phyloP scores from a whole-genome alignment of 2,113 vertebrate species.

The Murina feae region DNA sequence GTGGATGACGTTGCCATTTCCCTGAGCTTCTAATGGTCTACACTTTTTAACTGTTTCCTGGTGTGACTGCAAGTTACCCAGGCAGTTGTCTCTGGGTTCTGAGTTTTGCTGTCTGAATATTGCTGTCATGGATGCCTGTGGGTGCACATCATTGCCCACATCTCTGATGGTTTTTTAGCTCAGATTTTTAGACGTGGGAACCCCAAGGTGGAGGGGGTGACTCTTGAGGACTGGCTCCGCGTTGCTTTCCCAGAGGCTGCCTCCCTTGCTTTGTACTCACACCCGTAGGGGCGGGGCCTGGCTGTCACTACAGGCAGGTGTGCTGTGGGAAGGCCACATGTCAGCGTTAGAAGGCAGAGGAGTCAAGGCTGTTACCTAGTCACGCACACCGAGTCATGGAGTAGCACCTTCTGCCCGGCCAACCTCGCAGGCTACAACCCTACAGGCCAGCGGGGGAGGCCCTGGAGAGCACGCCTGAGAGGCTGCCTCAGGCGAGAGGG shows the following conservation, averaged over 20 bases:
- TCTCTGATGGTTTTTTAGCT: background rate
- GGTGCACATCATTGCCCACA: background rate
- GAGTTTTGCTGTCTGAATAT: background rate
- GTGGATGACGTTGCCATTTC: no score
- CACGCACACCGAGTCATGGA: accelerated
- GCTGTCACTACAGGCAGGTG: background rate
- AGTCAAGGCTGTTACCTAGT: background rate
- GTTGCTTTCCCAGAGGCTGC: background rate
- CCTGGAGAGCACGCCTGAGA: background rate
- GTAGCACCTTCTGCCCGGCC: background rate
- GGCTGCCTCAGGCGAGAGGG: background rate
- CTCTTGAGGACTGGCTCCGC: accelerated
- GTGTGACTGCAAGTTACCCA: background rate
- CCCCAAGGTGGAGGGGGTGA: no score
- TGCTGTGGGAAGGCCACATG: background rate
- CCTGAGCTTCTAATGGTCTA: background rate
- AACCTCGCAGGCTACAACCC: background rate
- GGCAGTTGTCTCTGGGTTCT: background rate
- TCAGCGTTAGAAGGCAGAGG: background rate
- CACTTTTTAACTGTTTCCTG: background rate
- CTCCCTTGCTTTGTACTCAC: background rate
- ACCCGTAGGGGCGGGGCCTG: no score
- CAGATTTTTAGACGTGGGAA: background rate
- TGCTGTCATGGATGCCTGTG: background rate
- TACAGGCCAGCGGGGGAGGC: background rate